Conservation (phyloP, 2,113 vertebrate species). For the Pogonocichla stellata region DNA sequence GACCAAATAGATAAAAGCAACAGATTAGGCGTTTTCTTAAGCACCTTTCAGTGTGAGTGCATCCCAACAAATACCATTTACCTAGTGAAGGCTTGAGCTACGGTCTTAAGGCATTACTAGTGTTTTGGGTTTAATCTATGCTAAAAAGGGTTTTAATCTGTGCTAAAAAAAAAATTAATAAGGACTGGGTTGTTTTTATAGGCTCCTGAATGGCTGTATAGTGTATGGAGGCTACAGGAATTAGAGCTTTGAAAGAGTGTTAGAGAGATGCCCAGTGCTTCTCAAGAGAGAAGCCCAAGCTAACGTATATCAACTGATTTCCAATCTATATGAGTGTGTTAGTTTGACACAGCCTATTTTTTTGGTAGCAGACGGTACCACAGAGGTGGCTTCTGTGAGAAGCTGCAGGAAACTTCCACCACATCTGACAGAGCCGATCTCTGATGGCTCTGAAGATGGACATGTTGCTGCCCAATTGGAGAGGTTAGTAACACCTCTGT, state of each 20-base stretch:
- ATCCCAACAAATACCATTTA: not conserved
- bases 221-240: not conserved
- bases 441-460: not conserved
- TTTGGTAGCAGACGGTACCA: not conserved
- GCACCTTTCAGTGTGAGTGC: accelerated
- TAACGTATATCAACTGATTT: not conserved
- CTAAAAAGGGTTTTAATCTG: not conserved
- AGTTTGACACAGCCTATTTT: not conserved
- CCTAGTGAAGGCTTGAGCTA: not conserved
- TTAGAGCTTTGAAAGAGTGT: not conserved
- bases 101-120: not conserved
- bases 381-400: not conserved
- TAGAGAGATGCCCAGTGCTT: not conserved
- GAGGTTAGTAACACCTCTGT: not conserved
- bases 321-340: not conserved
- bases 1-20: not conserved
- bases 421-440: not conserved
- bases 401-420: not conserved
- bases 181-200: not conserved
- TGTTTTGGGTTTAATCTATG: not conserved
- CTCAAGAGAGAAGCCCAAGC: not conserved
- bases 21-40: not conserved
- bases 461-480: not conserved
- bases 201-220: not conserved
- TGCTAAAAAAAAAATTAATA: not conserved